A percentile compares a stretch with the other conserved stretches of the same genome.
These are phyloP conservation scores for Amblyornis subalaris DNA, from an alignment of 2,113 vertebrate genomes.

Conservation along the genomic window DNA sequence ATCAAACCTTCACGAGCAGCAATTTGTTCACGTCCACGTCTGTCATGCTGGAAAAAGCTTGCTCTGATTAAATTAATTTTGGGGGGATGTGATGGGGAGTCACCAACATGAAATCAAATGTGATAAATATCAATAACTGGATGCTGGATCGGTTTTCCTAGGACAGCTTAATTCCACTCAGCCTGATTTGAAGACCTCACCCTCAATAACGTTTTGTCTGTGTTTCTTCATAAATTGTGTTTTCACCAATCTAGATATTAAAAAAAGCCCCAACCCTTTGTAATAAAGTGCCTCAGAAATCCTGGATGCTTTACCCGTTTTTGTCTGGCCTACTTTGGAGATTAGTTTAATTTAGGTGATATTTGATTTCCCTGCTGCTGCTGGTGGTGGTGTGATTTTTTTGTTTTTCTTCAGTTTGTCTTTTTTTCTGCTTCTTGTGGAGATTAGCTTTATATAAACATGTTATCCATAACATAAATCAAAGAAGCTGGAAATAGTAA, in stretches of 20 bases:
- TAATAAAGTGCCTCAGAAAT: not conserved
- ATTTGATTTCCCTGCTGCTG: not conserved
- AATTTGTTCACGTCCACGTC: not conserved
- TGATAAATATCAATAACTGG: not conserved
- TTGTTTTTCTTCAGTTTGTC: not conserved
- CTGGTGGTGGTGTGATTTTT: not conserved
- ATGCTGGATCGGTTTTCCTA: not conserved
- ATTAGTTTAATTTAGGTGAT: not conserved
- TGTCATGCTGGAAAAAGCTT: not conserved
- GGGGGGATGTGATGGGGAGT: not conserved
- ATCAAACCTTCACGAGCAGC: not conserved
- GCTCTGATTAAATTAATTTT: not conserved
- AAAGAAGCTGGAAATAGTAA: slow-evolving; percentile 36
- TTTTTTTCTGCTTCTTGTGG: not conserved
- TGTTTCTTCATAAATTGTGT: not conserved
- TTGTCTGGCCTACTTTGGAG: not conserved
- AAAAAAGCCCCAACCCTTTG: not conserved
- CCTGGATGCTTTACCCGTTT: not conserved
- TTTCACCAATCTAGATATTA: not conserved
- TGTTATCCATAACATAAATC: slow-evolving; percentile 25
- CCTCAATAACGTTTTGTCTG: not conserved
- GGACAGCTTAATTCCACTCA: not conserved
- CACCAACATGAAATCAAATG: not conserved
- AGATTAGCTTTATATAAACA: slow-evolving; percentile 37
- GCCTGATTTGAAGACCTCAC: not conserved